Percentiles rank a stretch among this genome's conserved stretches.
These are phyloP conservation scores for Rhadina sibilatrix DNA, from an alignment of 2,113 vertebrate species.

Conservation along the genomic window DNA sequence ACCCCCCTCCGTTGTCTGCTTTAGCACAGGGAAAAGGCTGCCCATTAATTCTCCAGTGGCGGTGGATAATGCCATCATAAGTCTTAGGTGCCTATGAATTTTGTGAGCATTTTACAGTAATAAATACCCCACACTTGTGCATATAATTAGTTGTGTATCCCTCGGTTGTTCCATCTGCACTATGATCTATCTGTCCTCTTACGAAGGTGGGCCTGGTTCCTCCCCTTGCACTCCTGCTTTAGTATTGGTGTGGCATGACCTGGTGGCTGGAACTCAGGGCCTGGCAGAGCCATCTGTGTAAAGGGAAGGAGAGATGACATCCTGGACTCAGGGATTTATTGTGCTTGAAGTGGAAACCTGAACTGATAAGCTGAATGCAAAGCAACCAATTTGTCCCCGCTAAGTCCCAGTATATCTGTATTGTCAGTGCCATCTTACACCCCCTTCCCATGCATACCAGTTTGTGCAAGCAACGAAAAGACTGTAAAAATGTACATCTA, in stretches of 20 bases:
- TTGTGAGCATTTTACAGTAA: conserved; percentile 51
- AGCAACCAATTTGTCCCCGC: background rate
- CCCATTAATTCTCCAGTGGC: conserved; percentile 54
- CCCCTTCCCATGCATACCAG: background rate
- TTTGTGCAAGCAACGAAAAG: background rate
- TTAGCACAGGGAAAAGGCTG: conserved; percentile 36
- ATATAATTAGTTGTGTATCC: conserved; percentile 50
- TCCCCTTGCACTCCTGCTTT: background rate
- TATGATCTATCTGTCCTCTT: conserved; percentile 15
- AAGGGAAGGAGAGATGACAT: background rate
- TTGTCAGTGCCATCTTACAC: background rate
- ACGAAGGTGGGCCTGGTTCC: background rate
- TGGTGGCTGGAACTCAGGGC: background rate
- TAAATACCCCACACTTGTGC: conserved; percentile 52
- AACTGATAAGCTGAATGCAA: background rate
- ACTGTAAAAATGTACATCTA: background rate
- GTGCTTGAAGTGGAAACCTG: background rate
- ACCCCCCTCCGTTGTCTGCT: conserved; percentile 51
- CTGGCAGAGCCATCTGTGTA: background rate
- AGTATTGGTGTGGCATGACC: background rate
- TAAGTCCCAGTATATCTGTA: background rate
- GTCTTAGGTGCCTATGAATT: conserved; percentile 54
- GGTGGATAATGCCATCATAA: conserved; percentile 47
- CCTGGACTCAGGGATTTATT: background rate
- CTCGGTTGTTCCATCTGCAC: background rate